Evolutionary conservation across 2,797 vertebrate species (phyloP).

Genomic region (Dicrostonyx torquatus): DNA sequence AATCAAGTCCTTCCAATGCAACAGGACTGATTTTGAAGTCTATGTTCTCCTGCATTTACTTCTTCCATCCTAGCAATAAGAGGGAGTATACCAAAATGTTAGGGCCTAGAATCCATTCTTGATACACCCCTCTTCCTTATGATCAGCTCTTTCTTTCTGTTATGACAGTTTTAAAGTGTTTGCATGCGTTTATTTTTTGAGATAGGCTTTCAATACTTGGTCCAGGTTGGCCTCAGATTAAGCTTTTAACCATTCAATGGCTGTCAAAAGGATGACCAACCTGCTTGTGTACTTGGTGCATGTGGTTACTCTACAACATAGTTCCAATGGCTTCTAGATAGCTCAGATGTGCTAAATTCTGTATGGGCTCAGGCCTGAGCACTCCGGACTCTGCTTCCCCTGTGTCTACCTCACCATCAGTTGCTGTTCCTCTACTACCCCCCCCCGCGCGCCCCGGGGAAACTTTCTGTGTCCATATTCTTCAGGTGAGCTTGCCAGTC

Average conservation of each 20-base stretch:
- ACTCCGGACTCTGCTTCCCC: not conserved
- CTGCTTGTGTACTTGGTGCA: not conserved
- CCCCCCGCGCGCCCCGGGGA: not conserved
- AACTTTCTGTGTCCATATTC: not conserved
- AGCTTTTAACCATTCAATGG: not conserved
- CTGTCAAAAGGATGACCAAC: not conserved
- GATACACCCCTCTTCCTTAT: not conserved
- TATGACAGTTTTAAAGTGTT: not conserved
- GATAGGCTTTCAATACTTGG: not conserved
- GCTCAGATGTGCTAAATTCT: not conserved
- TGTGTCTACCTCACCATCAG: not conserved
- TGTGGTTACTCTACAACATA: not conserved
- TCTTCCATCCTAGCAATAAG: not conserved
- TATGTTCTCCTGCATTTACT: not conserved
- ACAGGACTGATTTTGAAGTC: not conserved
- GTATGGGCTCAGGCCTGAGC: not conserved
- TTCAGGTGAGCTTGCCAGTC: not conserved
- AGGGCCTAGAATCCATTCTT: not conserved
- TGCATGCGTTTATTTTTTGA: not conserved
- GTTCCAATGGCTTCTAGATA: not conserved
- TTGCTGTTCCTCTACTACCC: not conserved
- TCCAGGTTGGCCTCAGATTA: not conserved
- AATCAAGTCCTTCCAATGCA: not conserved
- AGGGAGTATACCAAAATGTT: not conserved
- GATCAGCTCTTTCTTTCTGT: not conserved